Evolutionary conservation across 92 coral and sea anemone species (phyloP).

Genomic region (Heliopora coerulea): DNA sequence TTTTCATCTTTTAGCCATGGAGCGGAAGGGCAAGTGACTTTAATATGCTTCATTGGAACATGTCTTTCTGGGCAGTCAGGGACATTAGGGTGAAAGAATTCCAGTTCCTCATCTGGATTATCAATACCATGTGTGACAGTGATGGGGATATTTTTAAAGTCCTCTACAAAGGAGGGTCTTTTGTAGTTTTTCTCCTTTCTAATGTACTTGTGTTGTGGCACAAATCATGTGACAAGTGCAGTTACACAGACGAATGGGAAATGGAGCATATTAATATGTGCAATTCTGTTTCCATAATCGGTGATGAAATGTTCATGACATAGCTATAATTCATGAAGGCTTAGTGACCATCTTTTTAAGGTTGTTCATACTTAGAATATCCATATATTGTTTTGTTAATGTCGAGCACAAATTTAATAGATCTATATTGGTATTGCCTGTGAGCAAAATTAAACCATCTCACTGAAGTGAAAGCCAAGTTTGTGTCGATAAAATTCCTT

Average conservation of each 20-base stretch:
- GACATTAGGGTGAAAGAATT: slow-evolving; percentile 29
- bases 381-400: slow-evolving; percentile 9
- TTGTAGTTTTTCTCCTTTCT: slow-evolving; percentile 28
- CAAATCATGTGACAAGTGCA: slow-evolving; percentile 12
- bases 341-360: slow-evolving; percentile 40
- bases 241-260: slow-evolving; percentile 46
- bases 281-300: slow-evolving; percentile 23
- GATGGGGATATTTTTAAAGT: slow-evolving; percentile 39
- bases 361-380: slow-evolving; percentile 5
- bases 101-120: slow-evolving; percentile 44
- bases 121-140: slow-evolving; percentile 31
- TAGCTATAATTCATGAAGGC: slow-evolving; percentile 37
- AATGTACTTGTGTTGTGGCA: slow-evolving; percentile 38
- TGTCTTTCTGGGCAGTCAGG: slow-evolving; percentile 42
- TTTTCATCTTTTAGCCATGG: slow-evolving; percentile 43
- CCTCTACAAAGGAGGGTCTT: slow-evolving; percentile 28
- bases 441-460: slow-evolving; percentile 24
- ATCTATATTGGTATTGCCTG: too few relatives aligned
- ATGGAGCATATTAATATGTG: slow-evolving; percentile 27
- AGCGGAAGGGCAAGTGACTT: slow-evolving; percentile 45
- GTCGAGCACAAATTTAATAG: too few relatives aligned
- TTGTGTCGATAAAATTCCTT: background rate
- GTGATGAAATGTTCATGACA: slow-evolving; percentile 39
- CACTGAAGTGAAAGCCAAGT: slow-evolving; percentile 14
- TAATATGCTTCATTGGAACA: slow-evolving; percentile 26